Conservation (phyloP, 2,888 invertebrate species). For the Selenia dentaria region DNA sequence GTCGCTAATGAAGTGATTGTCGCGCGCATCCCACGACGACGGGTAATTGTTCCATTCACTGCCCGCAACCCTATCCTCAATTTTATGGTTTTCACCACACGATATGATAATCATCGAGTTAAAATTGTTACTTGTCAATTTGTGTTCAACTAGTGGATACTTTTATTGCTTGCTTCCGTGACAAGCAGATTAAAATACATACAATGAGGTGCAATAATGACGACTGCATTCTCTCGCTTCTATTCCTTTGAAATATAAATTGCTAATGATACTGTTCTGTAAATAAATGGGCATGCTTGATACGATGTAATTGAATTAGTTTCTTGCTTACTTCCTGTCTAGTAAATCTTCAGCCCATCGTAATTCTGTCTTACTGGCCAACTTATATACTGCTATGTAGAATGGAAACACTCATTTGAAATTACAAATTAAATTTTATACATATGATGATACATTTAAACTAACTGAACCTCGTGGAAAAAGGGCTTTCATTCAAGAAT, state of each 20-base stretch:
- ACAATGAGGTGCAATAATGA: slow-evolving; percentile 10
- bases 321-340: slow-evolving; percentile 15
- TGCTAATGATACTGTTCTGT: not conserved
- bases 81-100: slow-evolving; percentile 58
- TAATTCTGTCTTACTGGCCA: slow-evolving; percentile 6
- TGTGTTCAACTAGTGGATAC: slow-evolving; percentile 40
- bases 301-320: slow-evolving; percentile 10
- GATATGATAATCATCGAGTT: slow-evolving; percentile 59
- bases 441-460: too few relatives aligned
- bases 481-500: too few relatives aligned
- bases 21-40: slow-evolving; percentile 42
- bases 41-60: slow-evolving; percentile 65
- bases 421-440: not conserved
- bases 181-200: slow-evolving; percentile 6
- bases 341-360: slow-evolving; percentile 10
- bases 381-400: too few relatives aligned
- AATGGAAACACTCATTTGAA: slow-evolving; percentile 1
- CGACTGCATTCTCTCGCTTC: slow-evolving; percentile 4
- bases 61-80: slow-evolving; percentile 57
- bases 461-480: too few relatives aligned
- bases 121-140: slow-evolving; percentile 68
- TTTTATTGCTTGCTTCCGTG: slow-evolving; percentile 52
- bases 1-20: slow-evolving; percentile 68
- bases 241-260: slow-evolving; percentile 6
- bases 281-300: not conserved